These are phyloP conservation scores for Columba janthina DNA, from an alignment of 2,113 vertebrate species.

Conservation along the genomic window DNA sequence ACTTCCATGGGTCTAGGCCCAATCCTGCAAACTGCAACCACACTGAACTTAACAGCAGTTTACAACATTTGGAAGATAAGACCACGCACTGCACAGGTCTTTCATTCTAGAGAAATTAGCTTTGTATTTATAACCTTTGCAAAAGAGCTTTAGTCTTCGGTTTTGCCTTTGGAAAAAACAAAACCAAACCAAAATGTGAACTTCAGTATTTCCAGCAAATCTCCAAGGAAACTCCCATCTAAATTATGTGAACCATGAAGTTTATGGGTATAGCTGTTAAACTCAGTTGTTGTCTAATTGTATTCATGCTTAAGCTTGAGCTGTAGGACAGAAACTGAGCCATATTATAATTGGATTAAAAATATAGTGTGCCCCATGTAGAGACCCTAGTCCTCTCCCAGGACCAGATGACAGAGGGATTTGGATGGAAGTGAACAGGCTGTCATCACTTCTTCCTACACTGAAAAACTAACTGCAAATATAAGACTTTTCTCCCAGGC, in stretches of 20 bases:
- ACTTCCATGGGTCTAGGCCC: neutral
- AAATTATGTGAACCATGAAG: slow-evolving; percentile 22
- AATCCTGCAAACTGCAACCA: neutral
- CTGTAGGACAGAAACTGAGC: neutral
- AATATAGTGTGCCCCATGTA: slow-evolving; percentile 28
- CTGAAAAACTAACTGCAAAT: neutral
- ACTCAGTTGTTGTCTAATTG: slow-evolving; percentile 15
- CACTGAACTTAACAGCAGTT: neutral
- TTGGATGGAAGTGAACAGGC: slow-evolving; percentile 12
- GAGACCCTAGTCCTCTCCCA: slow-evolving; percentile 17
- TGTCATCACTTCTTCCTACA: slow-evolving; percentile 39
- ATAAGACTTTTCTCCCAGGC: neutral
- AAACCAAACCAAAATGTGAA: neutral
- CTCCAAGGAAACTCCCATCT: neutral
- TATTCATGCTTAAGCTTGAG: slow-evolving; percentile 18
- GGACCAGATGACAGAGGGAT: slow-evolving; percentile 28
- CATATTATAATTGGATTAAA: slow-evolving; percentile 46
- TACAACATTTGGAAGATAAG: neutral
- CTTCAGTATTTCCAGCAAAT: neutral
- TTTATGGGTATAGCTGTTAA: slow-evolving; percentile 31
- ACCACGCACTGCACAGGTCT: neutral
- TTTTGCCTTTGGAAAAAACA: neutral
- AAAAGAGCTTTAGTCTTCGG: neutral
- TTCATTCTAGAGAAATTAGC: neutral
- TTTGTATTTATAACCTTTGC: neutral